A percentile compares a stretch with the other conserved stretches of the same genome.
These are phyloP conservation scores for Drosophila malerkotliana DNA, from an alignment of 1,140 invertebrate genomes.

Conservation along the genomic window DNA sequence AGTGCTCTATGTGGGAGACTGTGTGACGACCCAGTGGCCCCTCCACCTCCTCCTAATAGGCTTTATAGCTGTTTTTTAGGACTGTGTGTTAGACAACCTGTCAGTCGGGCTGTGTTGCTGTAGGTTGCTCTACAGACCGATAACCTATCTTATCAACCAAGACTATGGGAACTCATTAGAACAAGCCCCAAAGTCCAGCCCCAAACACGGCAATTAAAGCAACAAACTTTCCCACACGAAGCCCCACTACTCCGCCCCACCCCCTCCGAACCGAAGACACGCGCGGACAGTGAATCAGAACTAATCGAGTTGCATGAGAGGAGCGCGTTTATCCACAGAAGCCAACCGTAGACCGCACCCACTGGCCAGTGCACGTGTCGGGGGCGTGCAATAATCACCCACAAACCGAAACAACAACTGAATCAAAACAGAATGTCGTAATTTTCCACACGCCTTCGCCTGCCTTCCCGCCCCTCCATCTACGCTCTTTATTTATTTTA, in stretches of 20 bases:
- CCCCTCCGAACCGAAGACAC: conserved; percentile 11
- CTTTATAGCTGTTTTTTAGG: conserved; percentile 36
- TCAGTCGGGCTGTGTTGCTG: conserved; percentile 29
- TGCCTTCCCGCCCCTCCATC: conserved; percentile 2
- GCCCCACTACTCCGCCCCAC: not conserved
- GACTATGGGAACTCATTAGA: conserved; percentile 21
- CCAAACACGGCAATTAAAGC: conserved; percentile 5
- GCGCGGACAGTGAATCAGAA: conserved; percentile 39
- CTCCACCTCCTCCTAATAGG: not conserved
- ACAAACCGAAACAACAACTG: conserved; percentile 8
- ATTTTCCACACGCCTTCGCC: conserved; percentile 56
- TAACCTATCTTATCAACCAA: conserved; percentile 47
- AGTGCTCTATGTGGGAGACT: conserved; percentile 27
- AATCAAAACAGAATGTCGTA: conserved; percentile 41
- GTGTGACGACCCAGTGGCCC: conserved; percentile 9
- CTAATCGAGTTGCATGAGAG: conserved; percentile 33
- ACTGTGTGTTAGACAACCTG: conserved; percentile 31
- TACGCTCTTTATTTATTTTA: conserved; percentile 10
- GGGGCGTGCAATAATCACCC: conserved; percentile 53
- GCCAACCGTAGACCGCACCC: conserved; percentile 10
- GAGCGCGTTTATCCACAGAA: conserved; percentile 2
- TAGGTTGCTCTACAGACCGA: conserved; percentile 23
- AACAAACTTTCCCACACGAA: conserved; percentile 26
- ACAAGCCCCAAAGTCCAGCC: conserved; percentile 27
- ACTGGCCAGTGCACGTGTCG: conserved; percentile 36